A percentile compares a stretch with the other conserved stretches of the same genome.
Conservation (phyloP, 2,888 invertebrate genomes). For the Cyclophora punctaria region DNA sequence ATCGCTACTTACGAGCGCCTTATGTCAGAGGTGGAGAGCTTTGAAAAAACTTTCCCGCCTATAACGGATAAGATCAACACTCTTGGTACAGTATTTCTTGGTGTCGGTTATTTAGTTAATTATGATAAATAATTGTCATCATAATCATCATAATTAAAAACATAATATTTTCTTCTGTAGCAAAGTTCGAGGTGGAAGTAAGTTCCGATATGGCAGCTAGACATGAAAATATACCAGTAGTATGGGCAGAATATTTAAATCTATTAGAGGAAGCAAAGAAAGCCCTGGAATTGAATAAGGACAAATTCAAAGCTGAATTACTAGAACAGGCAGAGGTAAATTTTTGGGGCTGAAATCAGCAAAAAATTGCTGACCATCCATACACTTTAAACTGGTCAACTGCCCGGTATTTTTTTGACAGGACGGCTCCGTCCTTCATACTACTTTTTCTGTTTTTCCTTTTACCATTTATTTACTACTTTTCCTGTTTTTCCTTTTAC, state of each 20-base stretch:
- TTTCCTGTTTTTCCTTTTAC: neutral
- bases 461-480: neutral
- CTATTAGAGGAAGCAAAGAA: conserved; percentile 82
- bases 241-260: conserved; percentile 83
- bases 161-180: conserved; percentile 25
- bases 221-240: conserved; percentile 74
- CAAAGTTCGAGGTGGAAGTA: conserved; percentile 84
- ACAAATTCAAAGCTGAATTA: conserved; percentile 81
- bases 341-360: too few species aligned
- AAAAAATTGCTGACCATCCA: too few species aligned
- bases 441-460: neutral
- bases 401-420: neutral
- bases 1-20: conserved; percentile 81
- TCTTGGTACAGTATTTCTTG: conserved; percentile 53
- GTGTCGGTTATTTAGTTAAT: too few species aligned
- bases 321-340: conserved; percentile 79
- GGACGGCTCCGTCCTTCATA: neutral
- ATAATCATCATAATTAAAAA: neutral
- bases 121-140: too few species aligned
- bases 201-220: conserved; percentile 74
- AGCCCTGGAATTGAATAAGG: conserved; percentile 82
- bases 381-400: too few species aligned
- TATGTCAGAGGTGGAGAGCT: conserved; percentile 74
- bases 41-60: conserved; percentile 83
- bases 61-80: conserved; percentile 84